phyloP scores from a whole-genome alignment of 1,140 invertebrate species.

The Drosophila trapezifrons region DNA sequence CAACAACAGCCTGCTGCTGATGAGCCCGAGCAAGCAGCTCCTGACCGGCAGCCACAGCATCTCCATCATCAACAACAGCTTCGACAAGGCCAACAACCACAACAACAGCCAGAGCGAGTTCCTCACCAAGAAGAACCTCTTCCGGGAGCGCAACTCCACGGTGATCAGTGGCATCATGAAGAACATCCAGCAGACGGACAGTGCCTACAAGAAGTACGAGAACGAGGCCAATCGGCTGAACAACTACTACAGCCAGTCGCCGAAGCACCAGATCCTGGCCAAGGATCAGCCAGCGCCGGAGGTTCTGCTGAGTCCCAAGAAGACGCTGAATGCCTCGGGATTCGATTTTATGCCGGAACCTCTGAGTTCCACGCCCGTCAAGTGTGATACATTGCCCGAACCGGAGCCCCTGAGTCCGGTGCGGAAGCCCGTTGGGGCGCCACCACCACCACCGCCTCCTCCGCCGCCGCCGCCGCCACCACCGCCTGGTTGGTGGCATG shows the following conservation, averaged over 20 bases:
- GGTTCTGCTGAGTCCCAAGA: conserved; percentile 68
- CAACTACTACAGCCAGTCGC: conserved; percentile 77
- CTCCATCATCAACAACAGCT: conserved; percentile 82
- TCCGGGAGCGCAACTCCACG: conserved; percentile 80
- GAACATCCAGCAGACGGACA: conserved; percentile 77
- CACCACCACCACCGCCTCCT: conserved; percentile 64
- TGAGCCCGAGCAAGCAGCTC: conserved; percentile 77
- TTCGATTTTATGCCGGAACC: conserved; percentile 48
- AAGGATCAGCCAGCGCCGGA: conserved; percentile 39
- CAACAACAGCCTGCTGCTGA: conserved; percentile 74
- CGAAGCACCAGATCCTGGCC: conserved; percentile 58
- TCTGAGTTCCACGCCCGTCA: conserved; percentile 48
- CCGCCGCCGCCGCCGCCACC: conserved; percentile 77
- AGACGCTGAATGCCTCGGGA: conserved; percentile 70
- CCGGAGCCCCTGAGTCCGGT: conserved; percentile 67
- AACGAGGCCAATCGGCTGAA: conserved; percentile 82
- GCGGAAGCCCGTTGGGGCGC: conserved; percentile 42
- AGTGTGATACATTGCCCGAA: conserved; percentile 49
- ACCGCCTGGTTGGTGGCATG: conserved; percentile 72
- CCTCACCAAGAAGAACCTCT: conserved; percentile 82
- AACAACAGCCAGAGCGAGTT: conserved; percentile 75
- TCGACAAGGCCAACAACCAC: conserved; percentile 69
- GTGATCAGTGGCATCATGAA: conserved; percentile 83
- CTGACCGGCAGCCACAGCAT: conserved; percentile 80
- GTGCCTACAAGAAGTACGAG: conserved; percentile 81